Conservation (phyloP, 2,888 invertebrate genomes). For the Merodon equestris region DNA sequence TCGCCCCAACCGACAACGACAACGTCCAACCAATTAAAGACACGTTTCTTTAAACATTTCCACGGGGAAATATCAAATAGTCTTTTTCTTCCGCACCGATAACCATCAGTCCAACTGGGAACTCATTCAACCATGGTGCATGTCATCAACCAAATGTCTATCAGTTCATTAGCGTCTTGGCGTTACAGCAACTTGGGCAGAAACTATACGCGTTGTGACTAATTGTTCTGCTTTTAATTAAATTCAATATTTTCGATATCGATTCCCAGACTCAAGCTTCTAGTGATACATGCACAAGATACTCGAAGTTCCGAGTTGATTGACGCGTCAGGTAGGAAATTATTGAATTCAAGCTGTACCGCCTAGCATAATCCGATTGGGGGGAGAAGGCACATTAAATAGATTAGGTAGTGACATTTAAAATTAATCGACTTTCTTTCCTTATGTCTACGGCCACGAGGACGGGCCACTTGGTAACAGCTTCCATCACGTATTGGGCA, state of each 20-base stretch:
- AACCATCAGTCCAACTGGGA: constrained; percentile 28
- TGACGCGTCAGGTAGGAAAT: constrained; percentile 61
- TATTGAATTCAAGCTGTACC: constrained; percentile 56
- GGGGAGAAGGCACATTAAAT: constrained; percentile 28
- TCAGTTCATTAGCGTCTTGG: background rate
- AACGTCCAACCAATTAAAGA: too few relatives aligned
- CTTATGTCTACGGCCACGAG: too few relatives aligned
- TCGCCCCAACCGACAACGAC: too few relatives aligned
- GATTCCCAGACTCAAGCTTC: constrained; percentile 24
- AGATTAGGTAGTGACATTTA: constrained; percentile 43
- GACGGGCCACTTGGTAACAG: constrained; percentile 11
- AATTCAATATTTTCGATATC: constrained; percentile 32
- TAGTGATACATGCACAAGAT: constrained; percentile 54
- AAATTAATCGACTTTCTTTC: constrained; percentile 52
- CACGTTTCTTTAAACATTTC: too few relatives aligned
- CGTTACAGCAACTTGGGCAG: constrained; percentile 23
- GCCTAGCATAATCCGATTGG: constrained; percentile 14
- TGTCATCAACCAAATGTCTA: background rate
- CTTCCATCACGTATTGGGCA: constrained; percentile 26
- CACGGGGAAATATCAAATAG: too few relatives aligned
- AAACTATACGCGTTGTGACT: constrained; percentile 54
- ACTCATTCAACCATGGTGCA: too few relatives aligned
- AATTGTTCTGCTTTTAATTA: constrained; percentile 62
- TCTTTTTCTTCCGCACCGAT: constrained; percentile 37
- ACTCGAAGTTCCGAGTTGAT: constrained; percentile 47